Evolutionary conservation across 1,140 invertebrate genomes (phyloP).

Genomic region (Fopius arisanus): DNA sequence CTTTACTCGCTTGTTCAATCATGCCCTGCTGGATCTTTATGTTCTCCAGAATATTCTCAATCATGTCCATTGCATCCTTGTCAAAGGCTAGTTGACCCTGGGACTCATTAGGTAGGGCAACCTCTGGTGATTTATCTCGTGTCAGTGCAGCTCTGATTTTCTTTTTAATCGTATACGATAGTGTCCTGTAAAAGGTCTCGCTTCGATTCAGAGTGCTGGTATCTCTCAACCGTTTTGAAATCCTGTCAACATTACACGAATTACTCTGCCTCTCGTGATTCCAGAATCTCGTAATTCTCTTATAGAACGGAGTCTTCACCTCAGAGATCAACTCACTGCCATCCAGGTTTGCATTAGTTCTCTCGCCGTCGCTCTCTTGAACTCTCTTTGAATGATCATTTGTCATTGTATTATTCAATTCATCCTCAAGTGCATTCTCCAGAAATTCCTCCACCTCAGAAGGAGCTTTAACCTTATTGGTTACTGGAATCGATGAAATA

Average conservation of each 20-base stretch:
- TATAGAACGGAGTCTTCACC: conserved; percentile 9
- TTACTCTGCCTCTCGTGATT: background rate
- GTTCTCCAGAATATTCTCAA: conserved; percentile 49
- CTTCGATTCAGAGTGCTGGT: conserved; percentile 32
- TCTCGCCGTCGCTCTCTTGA: conserved; percentile 25
- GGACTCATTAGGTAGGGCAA: background rate
- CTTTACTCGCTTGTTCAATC: conserved; percentile 61
- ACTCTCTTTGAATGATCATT: no score
- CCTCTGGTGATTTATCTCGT: background rate
- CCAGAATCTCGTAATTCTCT: background rate
- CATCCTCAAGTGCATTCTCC: conserved; percentile 45
- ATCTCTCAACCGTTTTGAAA: conserved; percentile 15
- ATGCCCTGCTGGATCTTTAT: conserved; percentile 54
- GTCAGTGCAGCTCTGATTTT: conserved; percentile 35
- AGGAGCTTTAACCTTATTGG: conserved; percentile 19
- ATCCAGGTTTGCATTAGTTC: conserved; percentile 30
- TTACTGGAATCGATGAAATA: conserved; percentile 32
- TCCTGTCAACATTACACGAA: background rate
- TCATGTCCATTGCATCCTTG: conserved; percentile 13
- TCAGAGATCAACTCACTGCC: conserved; percentile 36
- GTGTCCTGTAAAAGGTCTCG: conserved; percentile 34
- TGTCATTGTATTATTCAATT: conserved; percentile 42
- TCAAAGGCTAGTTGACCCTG: background rate
- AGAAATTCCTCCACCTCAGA: conserved; percentile 48
- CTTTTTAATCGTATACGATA: conserved; percentile 41